Evolutionary conservation across 2,888 invertebrate genomes (phyloP).

Genomic region (Apantesis nais): DNA sequence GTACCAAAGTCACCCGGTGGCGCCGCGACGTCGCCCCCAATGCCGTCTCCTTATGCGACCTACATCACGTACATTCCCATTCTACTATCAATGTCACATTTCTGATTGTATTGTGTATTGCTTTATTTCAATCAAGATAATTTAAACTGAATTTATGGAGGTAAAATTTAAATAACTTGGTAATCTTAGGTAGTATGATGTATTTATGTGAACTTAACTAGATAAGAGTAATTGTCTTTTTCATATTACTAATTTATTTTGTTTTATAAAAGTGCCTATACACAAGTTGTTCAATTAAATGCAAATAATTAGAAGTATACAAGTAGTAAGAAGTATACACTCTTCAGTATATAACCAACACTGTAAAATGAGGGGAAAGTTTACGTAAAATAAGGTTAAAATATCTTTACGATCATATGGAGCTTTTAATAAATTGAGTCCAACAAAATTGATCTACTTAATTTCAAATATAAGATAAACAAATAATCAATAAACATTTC

Average conservation of each 20-base stretch:
- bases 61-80: constrained; percentile 42
- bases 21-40: constrained; percentile 25
- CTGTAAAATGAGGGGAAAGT: no score
- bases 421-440: no score
- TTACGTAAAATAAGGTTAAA: no score
- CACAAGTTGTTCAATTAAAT: no score
- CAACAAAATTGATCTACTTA: no score
- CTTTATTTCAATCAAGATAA: constrained; percentile 13
- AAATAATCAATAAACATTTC: no score
- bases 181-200: neutral
- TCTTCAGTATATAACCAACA: no score
- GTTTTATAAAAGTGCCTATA: no score
- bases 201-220: neutral
- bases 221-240: neutral
- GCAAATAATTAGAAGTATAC: no score
- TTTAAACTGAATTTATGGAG: neutral
- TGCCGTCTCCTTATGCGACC: constrained; percentile 41
- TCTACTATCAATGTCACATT: constrained; percentile 29
- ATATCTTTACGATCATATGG: no score
- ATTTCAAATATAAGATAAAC: neutral
- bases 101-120: constrained; percentile 36
- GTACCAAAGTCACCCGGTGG: constrained; percentile 21
- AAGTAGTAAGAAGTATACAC: no score
- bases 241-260: neutral
- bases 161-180: neutral